These are phyloP conservation scores for Lasioglossum figueresi DNA, from an alignment of 2,888 invertebrate species.

Conservation along the genomic window DNA sequence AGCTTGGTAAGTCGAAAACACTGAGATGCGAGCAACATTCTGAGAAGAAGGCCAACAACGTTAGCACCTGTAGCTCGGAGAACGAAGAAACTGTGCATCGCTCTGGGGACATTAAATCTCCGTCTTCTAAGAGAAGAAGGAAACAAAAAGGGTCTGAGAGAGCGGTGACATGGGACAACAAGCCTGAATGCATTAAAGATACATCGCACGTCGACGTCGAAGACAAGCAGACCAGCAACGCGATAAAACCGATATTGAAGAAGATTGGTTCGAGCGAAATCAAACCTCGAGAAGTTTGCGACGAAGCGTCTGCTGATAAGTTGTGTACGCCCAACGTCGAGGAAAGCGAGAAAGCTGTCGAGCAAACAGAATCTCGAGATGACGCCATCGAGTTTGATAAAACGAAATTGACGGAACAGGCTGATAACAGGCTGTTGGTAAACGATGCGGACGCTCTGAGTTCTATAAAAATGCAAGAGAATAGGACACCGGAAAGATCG, in stretches of 20 bases:
- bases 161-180: constrained; percentile 20
- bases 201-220: background rate
- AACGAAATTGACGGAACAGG: background rate
- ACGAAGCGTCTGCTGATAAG: background rate
- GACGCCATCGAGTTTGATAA: background rate
- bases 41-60: constrained; percentile 12
- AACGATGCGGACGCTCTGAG: background rate
- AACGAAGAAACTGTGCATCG: constrained; percentile 40
- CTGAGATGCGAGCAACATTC: constrained; percentile 37
- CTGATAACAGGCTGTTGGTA: background rate
- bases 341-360: background rate
- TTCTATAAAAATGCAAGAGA: constrained; percentile 7
- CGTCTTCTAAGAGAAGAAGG: constrained; percentile 38
- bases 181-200: constrained; percentile 1
- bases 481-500: constrained; percentile 38
- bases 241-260: background rate
- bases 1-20: constrained; percentile 41
- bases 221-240: constrained; percentile 25
- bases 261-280: background rate
- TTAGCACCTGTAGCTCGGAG: constrained; percentile 30
- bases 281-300: background rate
- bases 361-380: background rate
- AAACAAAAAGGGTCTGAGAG: constrained; percentile 29
- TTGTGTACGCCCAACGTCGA: background rate
- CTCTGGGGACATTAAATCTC: background rate